Evolutionary conservation across 2,888 invertebrate species (phyloP), one percentile per base, ranked within the genome.

Genomic region (Dryobota labecula): DNA sequence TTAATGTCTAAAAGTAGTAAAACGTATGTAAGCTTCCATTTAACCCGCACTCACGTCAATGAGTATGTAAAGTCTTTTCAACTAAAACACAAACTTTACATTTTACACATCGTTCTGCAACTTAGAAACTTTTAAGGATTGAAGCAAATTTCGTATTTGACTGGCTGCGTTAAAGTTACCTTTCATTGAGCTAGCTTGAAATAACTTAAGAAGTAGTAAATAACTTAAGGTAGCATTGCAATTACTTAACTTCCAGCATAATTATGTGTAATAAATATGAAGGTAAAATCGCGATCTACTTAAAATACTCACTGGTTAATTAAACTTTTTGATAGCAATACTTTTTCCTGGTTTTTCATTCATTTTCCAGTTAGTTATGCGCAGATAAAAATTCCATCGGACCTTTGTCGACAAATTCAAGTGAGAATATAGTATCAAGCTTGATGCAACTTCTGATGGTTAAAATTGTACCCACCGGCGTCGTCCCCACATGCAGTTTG

Each of bases 21-120:
- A 43, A 63, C 36, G 9, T 36, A 20, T 43, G 43, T 43, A 54
- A 43, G 13, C 4, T 64, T 49, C 38, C 13, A 64, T 76, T 45
- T 54, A 63, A 61, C 41, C 41, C 61, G 49, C 58, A 56, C 62
- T 66, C 58, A 60, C 58, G 30, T 56, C 53, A 80, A 60, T 63
- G n/a, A 65, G 43, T 27, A 73, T 62, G 61, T 57, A 60, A 73
- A 66, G 41, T 47, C n/a, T 67, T 41, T 70, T 38, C 18, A 70
- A 41, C 58, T 80, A 13, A 24, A 61, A 70, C 30, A n/a, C 33
- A 20, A 51, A 70, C 63, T 80, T 63, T 45, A 63, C 45, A 80
- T 67, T 74, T 77, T 56, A 66, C 58, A 65, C 47, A 66, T 69
- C 38, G 33, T 69, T 45, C 27, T 41, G 27, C 33, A 62, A 45